These are phyloP conservation scores for Setophaga coronata DNA, from an alignment of 2,113 vertebrate species.

Conservation along the genomic window DNA sequence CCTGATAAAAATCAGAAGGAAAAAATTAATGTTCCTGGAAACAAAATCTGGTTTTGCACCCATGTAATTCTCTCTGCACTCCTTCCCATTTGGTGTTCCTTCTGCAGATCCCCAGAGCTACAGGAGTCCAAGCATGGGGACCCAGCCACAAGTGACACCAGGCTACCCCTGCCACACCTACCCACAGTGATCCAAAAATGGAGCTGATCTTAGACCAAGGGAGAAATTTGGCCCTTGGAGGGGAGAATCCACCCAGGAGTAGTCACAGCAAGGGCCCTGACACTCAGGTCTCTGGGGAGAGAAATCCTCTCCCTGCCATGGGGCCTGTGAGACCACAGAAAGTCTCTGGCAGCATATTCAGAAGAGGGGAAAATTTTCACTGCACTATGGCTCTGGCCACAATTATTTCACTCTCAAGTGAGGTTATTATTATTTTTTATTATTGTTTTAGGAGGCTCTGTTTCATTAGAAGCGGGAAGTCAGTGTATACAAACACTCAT, in stretches of 20 bases:
- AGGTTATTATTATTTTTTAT: background rate
- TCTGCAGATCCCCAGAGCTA: background rate
- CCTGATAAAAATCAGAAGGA: background rate
- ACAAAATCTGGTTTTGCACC: background rate
- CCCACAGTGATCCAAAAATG: background rate
- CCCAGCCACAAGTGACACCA: background rate
- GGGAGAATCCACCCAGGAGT: background rate
- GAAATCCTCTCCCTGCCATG: background rate
- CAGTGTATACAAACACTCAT: background rate
- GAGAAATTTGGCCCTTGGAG: background rate
- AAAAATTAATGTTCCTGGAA: background rate
- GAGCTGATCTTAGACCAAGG: background rate
- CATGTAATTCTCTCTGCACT: rapidly evolving
- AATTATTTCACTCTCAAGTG: background rate
- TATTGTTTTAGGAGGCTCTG: background rate
- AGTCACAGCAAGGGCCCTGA: background rate
- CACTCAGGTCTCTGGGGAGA: background rate
- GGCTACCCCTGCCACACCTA: background rate
- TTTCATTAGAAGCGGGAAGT: background rate
- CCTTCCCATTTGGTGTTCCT: background rate
- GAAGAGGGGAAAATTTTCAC: background rate
- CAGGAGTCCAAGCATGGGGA: rapidly evolving
- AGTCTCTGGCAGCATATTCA: background rate
- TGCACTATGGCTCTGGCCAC: background rate
- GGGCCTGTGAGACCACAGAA: background rate